Evolutionary conservation across 2,888 invertebrate genomes (phyloP).

Genomic region (Bellardia bayeri): DNA sequence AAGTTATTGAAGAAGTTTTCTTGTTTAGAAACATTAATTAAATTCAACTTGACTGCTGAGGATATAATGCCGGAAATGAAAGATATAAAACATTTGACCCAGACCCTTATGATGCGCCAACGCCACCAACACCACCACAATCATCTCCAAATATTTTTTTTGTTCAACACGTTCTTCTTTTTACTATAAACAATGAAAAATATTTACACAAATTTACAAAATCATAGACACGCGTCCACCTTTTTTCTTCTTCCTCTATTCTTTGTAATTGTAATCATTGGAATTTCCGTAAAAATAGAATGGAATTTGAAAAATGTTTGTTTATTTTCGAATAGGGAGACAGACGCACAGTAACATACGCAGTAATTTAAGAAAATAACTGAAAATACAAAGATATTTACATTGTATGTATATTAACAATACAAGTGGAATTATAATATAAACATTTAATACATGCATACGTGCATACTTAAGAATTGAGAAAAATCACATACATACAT

Average conservation of each 20-base stretch:
- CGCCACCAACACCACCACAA: slow-evolving; percentile 38
- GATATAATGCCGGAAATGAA: slow-evolving; percentile 73
- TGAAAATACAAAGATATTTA: background rate
- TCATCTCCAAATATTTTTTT: slow-evolving; percentile 5
- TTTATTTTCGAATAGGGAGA: background rate
- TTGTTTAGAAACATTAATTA: background rate
- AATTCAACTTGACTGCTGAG: slow-evolving; percentile 28
- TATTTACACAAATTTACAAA: slow-evolving; percentile 8
- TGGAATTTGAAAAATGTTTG: background rate
- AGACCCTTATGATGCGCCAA: slow-evolving; percentile 56
- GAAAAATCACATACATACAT: no score
- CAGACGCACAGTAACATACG: background rate
- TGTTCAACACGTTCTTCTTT: background rate
- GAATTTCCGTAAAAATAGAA: slow-evolving; percentile 36
- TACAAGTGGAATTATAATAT: slow-evolving; percentile 23
- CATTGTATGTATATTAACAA: background rate
- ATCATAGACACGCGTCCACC: slow-evolving; percentile 25
- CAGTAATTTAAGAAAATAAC: background rate
- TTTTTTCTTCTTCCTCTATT: background rate
- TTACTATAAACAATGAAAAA: slow-evolving; percentile 13
- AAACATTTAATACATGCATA: slow-evolving; percentile 9
- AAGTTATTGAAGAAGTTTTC: no score
- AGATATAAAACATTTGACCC: slow-evolving; percentile 75
- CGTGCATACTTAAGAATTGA: background rate
- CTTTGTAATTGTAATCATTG: slow-evolving; percentile 5